phyloP scores from a whole-genome alignment of 1,140 invertebrate genomes.

The Drosophila leontia region DNA sequence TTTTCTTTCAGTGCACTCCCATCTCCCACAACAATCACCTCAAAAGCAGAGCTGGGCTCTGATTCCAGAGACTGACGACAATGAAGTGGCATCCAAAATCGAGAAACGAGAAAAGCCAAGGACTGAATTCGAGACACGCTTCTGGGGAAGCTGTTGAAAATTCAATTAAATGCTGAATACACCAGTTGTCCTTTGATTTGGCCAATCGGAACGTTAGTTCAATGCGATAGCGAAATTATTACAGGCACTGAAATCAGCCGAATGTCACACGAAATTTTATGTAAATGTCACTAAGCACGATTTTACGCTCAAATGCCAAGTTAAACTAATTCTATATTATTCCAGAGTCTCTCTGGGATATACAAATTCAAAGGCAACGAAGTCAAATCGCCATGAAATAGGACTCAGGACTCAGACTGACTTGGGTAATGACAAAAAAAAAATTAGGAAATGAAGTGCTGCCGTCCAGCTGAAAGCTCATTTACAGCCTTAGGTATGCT shows the following conservation, averaged over 20 bases:
- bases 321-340: neutral
- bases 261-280: neutral
- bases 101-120: neutral
- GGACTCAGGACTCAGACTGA: neutral
- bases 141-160: conserved; percentile 17
- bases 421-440: too few species aligned
- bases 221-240: neutral
- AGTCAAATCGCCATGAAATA: conserved; percentile 19
- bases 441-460: neutral
- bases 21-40: neutral
- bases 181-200: conserved; percentile 4
- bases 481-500: conserved; percentile 17
- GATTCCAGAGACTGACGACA: conserved; percentile 1
- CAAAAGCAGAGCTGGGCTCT: conserved; percentile 1
- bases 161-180: conserved; percentile 27
- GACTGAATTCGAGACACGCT: conserved; percentile 23
- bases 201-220: neutral
- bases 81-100: conserved; percentile 2
- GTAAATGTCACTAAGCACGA: neutral
- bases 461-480: conserved; percentile 14
- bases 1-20: neutral
- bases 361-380: neutral
- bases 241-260: neutral
- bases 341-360: too few species aligned
- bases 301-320: neutral